Percentiles rank a stretch among this genome's conserved stretches.
phyloP scores from a whole-genome alignment of 2,888 invertebrate species.

The Conops quadrifasciatus region DNA sequence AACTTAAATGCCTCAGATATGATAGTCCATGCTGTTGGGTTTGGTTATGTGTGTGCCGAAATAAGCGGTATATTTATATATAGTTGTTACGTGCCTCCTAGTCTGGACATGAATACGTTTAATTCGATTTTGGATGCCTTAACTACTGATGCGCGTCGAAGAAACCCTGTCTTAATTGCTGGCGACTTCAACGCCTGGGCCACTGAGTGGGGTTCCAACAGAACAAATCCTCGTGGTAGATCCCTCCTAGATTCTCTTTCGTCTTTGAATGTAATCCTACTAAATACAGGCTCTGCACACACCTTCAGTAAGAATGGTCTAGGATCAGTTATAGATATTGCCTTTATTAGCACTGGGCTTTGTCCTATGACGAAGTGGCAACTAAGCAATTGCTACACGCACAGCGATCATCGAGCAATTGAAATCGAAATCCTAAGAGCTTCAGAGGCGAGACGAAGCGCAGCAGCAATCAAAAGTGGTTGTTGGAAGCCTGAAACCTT shows the following conservation, averaged over 20 bases:
- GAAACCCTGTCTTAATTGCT: neutral
- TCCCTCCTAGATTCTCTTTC: neutral
- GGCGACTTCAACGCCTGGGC: neutral
- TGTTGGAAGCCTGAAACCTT: neutral
- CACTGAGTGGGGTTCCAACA: neutral
- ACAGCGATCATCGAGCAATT: neutral
- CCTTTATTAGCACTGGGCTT: neutral
- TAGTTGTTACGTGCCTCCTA: neutral
- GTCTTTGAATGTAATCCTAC: neutral
- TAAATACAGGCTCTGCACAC: slow-evolving; percentile 12
- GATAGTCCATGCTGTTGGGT: neutral
- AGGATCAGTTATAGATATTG: slow-evolving; percentile 7
- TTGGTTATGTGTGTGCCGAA: neutral
- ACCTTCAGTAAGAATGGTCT: neutral
- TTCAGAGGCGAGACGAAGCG: neutral
- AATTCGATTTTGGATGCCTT: neutral
- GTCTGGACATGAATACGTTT: neutral
- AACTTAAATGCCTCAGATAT: neutral
- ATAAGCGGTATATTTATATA: neutral
- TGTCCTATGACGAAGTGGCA: neutral
- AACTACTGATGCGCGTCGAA: no score
- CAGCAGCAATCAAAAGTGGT: neutral
- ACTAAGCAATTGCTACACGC: neutral
- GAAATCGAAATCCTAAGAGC: neutral
- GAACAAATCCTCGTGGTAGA: slow-evolving; percentile 1